These are phyloP conservation scores for Parthenolecanium corni DNA, from an alignment of 2,888 invertebrate species.

Conservation along the genomic window DNA sequence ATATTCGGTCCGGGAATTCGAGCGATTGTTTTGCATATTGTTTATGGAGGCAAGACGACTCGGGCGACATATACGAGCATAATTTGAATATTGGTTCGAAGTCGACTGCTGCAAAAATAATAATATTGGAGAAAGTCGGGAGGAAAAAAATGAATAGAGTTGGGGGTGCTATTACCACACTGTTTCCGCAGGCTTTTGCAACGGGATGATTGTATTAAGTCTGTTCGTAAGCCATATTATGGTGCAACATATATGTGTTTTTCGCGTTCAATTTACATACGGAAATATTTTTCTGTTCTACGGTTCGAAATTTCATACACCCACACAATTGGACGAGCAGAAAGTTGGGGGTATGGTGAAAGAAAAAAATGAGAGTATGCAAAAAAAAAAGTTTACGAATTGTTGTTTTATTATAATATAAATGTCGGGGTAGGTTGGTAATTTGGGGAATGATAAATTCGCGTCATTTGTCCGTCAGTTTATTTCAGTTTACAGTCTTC, in stretches of 20 bases:
- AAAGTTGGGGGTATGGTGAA: background rate
- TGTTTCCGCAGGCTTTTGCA: slow-evolving; percentile 4
- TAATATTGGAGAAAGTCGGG: background rate
- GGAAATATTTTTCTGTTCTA: slow-evolving; percentile 7
- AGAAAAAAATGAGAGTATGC: no score
- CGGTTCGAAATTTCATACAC: background rate
- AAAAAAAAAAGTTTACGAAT: slow-evolving; percentile 6
- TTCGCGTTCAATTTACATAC: slow-evolving; percentile 23
- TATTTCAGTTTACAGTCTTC: background rate
- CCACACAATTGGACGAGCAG: background rate
- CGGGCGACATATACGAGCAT: slow-evolving; percentile 22
- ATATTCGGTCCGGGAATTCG: slow-evolving; percentile 9
- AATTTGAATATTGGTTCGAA: slow-evolving; percentile 24
- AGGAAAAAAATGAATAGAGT: slow-evolving; percentile 11
- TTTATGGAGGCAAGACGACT: slow-evolving; percentile 16
- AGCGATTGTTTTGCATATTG: slow-evolving; percentile 25
- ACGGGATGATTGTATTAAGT: slow-evolving; percentile 14
- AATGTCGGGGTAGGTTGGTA: slow-evolving; percentile 6
- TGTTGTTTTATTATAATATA: slow-evolving; percentile 25
- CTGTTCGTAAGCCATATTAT: background rate
- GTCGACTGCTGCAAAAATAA: background rate
- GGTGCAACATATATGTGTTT: slow-evolving; percentile 4
- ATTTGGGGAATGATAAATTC: slow-evolving; percentile 18
- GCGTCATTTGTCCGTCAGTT: slow-evolving; percentile 7
- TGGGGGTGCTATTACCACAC: background rate